These are phyloP conservation scores for Stercorarius parasiticus DNA, from an alignment of 2,113 vertebrate genomes.

Conservation along the genomic window DNA sequence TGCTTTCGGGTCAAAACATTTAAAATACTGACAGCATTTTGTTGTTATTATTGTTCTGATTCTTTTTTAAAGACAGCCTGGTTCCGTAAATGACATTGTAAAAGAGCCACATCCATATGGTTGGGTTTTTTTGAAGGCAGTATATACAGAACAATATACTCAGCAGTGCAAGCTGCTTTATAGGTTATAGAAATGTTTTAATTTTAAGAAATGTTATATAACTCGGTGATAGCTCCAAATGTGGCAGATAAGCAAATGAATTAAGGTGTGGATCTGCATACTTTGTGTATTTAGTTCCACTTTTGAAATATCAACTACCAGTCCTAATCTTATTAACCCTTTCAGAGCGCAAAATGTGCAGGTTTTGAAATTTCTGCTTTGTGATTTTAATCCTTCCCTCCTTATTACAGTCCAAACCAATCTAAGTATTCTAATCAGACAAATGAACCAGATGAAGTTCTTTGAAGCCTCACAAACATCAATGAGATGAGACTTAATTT, in stretches of 20 bases:
- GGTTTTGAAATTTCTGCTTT: background rate
- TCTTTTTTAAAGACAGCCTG: background rate
- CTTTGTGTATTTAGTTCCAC: background rate
- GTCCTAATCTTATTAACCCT: background rate
- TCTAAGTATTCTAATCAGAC: background rate
- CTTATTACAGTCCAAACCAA: background rate
- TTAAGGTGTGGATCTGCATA: background rate
- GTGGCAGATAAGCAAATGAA: background rate
- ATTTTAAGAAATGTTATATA: conserved; percentile 15
- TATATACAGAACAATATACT: background rate
- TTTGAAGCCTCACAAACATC: background rate
- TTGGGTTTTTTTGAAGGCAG: background rate
- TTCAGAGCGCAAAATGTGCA: background rate
- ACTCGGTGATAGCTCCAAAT: background rate
- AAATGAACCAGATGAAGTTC: background rate
- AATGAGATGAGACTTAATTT: background rate
- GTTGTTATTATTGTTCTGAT: background rate
- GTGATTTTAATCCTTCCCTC: background rate
- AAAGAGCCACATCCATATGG: background rate
- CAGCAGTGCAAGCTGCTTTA: background rate
- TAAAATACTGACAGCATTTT: background rate
- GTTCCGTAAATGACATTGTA: background rate
- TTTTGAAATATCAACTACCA: background rate
- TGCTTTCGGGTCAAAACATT: background rate
- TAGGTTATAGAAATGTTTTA: conserved; percentile 32